phyloP scores from a whole-genome alignment of 2,797 vertebrate genomes.

The Microhierax caerulescens region DNA sequence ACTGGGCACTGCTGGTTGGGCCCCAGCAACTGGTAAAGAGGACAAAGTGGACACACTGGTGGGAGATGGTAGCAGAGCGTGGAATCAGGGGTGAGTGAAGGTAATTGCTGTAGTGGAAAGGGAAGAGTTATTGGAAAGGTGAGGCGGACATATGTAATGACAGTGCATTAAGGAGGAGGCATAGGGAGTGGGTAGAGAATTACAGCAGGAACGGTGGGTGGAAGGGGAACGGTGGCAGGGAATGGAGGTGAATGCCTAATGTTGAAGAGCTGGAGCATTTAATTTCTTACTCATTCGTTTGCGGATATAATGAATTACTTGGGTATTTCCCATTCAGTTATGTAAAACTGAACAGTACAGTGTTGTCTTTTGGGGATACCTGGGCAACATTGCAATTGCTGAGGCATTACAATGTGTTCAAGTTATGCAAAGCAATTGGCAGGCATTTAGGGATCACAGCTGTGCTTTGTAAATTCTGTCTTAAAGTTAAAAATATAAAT shows the following conservation, averaged over 20 bases:
- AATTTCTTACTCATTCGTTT: neutral
- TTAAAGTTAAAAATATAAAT: constrained; percentile 13
- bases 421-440: constrained; percentile 3
- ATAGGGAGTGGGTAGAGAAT: neutral
- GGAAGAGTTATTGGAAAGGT: neutral
- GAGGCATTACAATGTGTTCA: neutral
- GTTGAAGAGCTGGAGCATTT: neutral
- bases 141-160: neutral
- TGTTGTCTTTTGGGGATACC: neutral
- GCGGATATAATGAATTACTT: neutral
- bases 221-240: neutral
- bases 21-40: neutral
- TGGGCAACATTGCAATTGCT: neutral
- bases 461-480: neutral
- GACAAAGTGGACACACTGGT: neutral
- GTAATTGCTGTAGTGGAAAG: neutral
- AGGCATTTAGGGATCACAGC: constrained; percentile 29
- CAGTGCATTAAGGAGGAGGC: neutral
- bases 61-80: neutral
- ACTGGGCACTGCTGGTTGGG: fast-evolving
- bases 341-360: neutral
- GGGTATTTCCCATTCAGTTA: neutral
- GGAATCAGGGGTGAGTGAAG: neutral
- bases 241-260: neutral
- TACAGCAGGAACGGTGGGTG: neutral